Evolutionary conservation across 2,888 invertebrate species (phyloP).

Genomic region (Thereva nobilitata): DNA sequence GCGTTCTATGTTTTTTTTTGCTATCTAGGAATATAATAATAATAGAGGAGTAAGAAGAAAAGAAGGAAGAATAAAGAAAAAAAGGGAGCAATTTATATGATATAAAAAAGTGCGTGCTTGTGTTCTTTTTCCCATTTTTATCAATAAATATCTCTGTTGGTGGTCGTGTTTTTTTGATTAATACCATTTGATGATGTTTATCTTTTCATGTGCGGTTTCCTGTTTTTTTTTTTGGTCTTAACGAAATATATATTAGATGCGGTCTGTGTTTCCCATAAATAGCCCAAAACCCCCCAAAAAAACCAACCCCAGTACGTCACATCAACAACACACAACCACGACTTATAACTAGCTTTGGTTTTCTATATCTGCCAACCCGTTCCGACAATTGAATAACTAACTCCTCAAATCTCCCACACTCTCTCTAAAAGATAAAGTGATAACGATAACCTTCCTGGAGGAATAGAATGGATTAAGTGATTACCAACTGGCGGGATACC

Average conservation of each 20-base stretch:
- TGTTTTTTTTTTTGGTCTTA: slow-evolving; percentile 22
- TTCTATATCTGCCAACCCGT: no score
- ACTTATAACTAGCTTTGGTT: no score
- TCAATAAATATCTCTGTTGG: slow-evolving; percentile 31
- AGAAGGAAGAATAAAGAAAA: neutral
- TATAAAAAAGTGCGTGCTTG: slow-evolving; percentile 26
- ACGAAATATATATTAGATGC: slow-evolving; percentile 23
- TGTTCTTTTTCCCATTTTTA: slow-evolving; percentile 10
- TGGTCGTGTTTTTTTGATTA: slow-evolving; percentile 34
- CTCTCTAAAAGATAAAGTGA: slow-evolving; percentile 25
- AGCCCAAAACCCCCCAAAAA: neutral
- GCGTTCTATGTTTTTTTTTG: neutral
- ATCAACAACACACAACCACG: no score
- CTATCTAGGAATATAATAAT: slow-evolving; percentile 9
- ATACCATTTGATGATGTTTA: slow-evolving; percentile 35
- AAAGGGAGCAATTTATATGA: slow-evolving; percentile 1
- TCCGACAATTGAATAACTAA: no score
- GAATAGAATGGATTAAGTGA: slow-evolving; percentile 40
- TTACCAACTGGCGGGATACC: slow-evolving; percentile 36
- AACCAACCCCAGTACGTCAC: no score
- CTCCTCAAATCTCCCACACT: no score
- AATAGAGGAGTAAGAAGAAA: slow-evolving; percentile 1
- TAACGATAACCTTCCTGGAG: slow-evolving; percentile 37
- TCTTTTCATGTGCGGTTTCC: slow-evolving; percentile 31
- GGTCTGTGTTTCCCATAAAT: slow-evolving; percentile 22